Evolutionary conservation across 37 sponge, comb jelly and placozoan genomes (phyloP), one percentile per base, ranked within the genome.

Genomic region (Crambe crambe): DNA sequence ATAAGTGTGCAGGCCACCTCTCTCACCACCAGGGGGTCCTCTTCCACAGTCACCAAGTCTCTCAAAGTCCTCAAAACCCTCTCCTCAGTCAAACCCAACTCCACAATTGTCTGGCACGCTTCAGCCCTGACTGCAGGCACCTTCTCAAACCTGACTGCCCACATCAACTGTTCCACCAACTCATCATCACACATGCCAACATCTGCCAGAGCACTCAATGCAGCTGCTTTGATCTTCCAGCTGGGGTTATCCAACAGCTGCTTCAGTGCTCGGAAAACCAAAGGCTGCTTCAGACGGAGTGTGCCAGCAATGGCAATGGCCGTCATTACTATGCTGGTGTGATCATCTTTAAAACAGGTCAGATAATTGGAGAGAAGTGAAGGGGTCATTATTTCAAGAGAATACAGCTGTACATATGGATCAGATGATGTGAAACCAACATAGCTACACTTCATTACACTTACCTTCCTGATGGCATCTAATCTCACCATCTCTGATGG

Each of bases 381-480:
- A 6, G 88, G 72, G 2, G 97, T 97, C 97, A 97, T 94, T 58
- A 97, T 81, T 3, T 77, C n/a, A 37, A 97, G 77, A 37, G 86
- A 70, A 37, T 67, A 58, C 5, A 94, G 68, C 73, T 91, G 74
- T 30, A 42, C 23, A 37, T 1, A 54, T 59, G 61, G 37, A 29
- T 62, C 26, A 34, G 5, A 29, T 30, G 22, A 29, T 30, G 65
- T n/a, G n/a, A n/a, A n/a, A n/a, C n/a, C n/a, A n/a, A n/a, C n/a
- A n/a, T n/a, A n/a, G n/a, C n/a, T n/a, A n/a, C n/a, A n/a, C n/a
- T n/a, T n/a, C n/a, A n/a, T n/a, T n/a, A n/a, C n/a, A n/a, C n/a
- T 17, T 67, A 94, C 87, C 90, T 92, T 92, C 56, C 79, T 86
- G 31, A 98, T 79, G 12, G 99, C 99, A 84, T 94, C 95, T 43